A percentile compares a stretch with the other conserved stretches of the same genome.
Evolutionary conservation across 2,113 vertebrate genomes (phyloP).

Genomic region (Opisthocomus hoazin): DNA sequence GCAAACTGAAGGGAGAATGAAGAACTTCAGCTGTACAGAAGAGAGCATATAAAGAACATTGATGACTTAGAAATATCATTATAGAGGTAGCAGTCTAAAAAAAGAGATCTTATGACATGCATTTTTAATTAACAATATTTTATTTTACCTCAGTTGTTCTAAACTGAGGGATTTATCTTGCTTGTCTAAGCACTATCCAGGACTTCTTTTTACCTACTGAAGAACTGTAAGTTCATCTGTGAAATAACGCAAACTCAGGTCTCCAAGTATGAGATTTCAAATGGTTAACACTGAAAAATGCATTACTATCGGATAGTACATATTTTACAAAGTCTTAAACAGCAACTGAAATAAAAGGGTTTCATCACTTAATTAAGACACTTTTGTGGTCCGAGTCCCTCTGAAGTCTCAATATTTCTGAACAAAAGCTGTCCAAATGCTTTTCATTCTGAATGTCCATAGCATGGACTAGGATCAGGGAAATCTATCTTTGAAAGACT

Average conservation of each 20-base stretch:
- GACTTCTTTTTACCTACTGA: neutral
- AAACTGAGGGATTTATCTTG: constrained; percentile 27
- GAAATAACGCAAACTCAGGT: constrained; percentile 23
- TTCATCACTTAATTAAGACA: neutral
- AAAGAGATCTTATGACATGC: neutral
- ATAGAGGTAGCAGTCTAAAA: constrained; percentile 24
- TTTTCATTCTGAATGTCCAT: neutral
- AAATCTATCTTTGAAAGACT: neutral
- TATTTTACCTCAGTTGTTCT: constrained; percentile 22
- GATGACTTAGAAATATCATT: constrained; percentile 22
- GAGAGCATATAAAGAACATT: constrained; percentile 9
- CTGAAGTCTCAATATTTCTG: neutral
- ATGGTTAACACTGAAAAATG: neutral
- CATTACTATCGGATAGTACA: neutral
- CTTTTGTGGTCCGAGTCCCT: neutral
- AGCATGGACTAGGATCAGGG: neutral
- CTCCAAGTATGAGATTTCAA: neutral
- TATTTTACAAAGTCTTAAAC: neutral
- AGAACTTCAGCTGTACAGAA: neutral
- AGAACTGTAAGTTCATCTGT: neutral
- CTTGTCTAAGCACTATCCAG: neutral
- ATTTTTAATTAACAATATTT: constrained; percentile 51
- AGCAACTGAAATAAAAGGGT: neutral
- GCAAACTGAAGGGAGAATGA: neutral
- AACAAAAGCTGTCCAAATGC: neutral